phyloP scores from a whole-genome alignment of 2,888 invertebrate genomes.

The Heliconius erato region DNA sequence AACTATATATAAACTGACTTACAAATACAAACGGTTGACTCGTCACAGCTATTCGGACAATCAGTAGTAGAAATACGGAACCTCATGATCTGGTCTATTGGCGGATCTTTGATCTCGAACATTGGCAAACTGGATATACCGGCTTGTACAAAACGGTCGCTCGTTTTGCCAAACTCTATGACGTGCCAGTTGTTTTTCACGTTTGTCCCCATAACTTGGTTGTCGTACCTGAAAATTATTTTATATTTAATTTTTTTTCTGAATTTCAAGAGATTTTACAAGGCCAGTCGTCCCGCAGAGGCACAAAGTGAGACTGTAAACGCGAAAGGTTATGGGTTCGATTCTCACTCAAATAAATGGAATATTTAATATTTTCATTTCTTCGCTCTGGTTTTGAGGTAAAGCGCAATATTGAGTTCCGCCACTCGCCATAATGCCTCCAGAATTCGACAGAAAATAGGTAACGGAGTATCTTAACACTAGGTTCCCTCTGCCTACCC shows the following conservation, averaged over 20 bases:
- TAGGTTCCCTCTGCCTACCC: no score
- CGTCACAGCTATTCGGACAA: constrained; percentile 32
- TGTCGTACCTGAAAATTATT: constrained; percentile 32
- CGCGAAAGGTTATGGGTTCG: background rate
- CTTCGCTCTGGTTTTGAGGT: no score
- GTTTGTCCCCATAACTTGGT: background rate
- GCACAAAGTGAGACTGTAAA: no score
- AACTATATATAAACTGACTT: constrained; percentile 22
- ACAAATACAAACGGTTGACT: constrained; percentile 55
- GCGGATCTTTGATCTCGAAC: constrained; percentile 53
- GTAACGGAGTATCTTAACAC: no score
- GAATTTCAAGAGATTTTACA: no score
- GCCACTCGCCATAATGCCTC: no score
- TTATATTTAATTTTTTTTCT: background rate
- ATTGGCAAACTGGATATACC: constrained; percentile 52
- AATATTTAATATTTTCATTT: no score
- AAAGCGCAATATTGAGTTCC: no score
- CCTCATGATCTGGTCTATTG: constrained; percentile 51
- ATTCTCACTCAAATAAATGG: no score
- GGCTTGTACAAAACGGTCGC: constrained; percentile 47
- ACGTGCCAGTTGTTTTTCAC: constrained; percentile 50
- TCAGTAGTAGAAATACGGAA: constrained; percentile 53
- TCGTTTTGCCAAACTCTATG: constrained; percentile 50
- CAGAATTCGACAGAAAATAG: no score
- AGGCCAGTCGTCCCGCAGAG: no score